Percentiles rank a stretch among this genome's conserved stretches.
Conservation (phyloP, 2,797 vertebrate genomes). For the Notoglanidium macrostoma region DNA sequence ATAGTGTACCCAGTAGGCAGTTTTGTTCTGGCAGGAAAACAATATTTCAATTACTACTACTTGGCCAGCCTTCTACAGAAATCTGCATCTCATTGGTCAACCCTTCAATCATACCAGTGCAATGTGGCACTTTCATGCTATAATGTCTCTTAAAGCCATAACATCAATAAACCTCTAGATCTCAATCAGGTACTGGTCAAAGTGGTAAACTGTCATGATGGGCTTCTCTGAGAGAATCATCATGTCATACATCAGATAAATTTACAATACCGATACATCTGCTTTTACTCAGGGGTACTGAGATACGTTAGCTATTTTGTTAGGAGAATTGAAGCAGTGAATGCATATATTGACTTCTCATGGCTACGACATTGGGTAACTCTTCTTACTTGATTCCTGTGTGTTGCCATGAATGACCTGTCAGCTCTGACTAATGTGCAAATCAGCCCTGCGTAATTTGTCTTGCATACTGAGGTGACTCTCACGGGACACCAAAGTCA, state of each 20-base stretch:
- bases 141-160: not conserved
- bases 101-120: not conserved
- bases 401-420: not conserved
- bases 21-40: not conserved
- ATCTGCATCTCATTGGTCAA: not conserved
- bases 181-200: not conserved
- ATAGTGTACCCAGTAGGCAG: not conserved
- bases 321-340: not conserved
- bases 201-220: not conserved
- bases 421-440: not conserved
- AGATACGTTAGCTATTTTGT: not conserved
- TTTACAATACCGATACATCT: not conserved
- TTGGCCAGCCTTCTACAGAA: not conserved
- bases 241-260: not conserved
- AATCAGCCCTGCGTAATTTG: not conserved
- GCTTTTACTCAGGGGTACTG: not conserved
- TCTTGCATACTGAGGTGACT: not conserved
- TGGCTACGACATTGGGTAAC: not conserved
- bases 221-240: not conserved
- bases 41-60: not conserved
- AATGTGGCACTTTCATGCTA: not conserved
- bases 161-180: not conserved
- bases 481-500: not conserved
- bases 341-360: not conserved
- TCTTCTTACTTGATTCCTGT: not conserved